Conservation (phyloP, 2,888 invertebrate genomes). For the Furcula furcula region DNA sequence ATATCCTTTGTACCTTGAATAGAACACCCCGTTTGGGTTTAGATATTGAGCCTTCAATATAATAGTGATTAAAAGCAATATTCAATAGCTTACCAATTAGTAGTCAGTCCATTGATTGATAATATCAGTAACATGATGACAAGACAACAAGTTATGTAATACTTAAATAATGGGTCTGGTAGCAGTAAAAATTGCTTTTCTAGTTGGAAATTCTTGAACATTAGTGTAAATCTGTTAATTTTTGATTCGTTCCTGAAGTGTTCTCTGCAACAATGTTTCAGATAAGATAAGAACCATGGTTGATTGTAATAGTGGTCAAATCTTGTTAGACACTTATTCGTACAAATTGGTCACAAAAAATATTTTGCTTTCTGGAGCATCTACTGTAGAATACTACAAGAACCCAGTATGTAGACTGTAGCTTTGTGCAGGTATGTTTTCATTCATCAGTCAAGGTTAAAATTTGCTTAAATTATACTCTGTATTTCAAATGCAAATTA, state of each 20-base stretch:
- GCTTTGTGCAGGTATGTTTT: too few species aligned
- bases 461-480: too few species aligned
- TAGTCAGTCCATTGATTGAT: conserved; percentile 62
- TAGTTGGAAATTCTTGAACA: conserved; percentile 74
- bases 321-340: too few species aligned
- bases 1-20: conserved; percentile 55
- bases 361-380: too few species aligned
- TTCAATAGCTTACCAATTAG: conserved; percentile 53
- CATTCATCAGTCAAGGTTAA: too few species aligned
- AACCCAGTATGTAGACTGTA: too few species aligned
- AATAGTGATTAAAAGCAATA: neutral
- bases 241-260: conserved; percentile 83
- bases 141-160: conserved; percentile 80
- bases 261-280: conserved; percentile 78
- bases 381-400: too few species aligned
- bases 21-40: neutral
- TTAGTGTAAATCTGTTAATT: conserved; percentile 76
- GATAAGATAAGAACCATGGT: too few species aligned
- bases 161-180: conserved; percentile 93
- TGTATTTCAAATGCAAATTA: too few species aligned
- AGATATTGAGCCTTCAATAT: neutral
- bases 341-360: too few species aligned
- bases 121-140: conserved; percentile 57
- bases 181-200: conserved; percentile 88
- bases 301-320: too few species aligned